Conservation (phyloP, 2,113 vertebrate genomes). For the Triplophysa siluroides region DNA sequence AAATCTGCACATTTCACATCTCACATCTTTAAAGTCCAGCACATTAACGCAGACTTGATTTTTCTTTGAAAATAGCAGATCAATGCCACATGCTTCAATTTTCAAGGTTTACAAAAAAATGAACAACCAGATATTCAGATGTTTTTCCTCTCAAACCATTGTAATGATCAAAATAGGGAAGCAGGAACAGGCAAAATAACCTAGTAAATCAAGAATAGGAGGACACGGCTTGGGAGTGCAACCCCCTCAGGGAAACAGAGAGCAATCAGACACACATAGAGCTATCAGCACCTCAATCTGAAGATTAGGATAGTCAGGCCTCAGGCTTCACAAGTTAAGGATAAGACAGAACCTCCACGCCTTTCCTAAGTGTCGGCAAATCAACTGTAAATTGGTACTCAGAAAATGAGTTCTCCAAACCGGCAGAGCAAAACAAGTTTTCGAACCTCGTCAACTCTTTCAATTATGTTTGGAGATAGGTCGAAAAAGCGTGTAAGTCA, state of each 20-base stretch:
- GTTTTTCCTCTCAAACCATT: neutral
- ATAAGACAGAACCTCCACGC: constrained; percentile 31
- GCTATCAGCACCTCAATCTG: constrained; percentile 54
- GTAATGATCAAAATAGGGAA: constrained; percentile 36
- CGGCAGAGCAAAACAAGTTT: constrained; percentile 13
- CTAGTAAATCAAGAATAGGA: constrained; percentile 39
- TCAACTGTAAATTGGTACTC: constrained; percentile 56
- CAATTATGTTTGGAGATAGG: constrained; percentile 50
- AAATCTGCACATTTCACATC: constrained; percentile 1
- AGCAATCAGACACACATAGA: constrained; percentile 49
- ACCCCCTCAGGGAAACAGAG: neutral
- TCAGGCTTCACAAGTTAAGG: constrained; percentile 25
- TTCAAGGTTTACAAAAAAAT: constrained; percentile 7
- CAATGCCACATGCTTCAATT: neutral
- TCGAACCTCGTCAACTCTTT: constrained; percentile 45
- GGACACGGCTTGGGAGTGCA: neutral
- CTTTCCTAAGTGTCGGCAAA: constrained; percentile 51
- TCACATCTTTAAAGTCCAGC: neutral
- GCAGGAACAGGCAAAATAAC: neutral
- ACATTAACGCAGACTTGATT: neutral
- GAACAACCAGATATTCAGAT: neutral
- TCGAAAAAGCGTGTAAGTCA: neutral
- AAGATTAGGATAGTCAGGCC: constrained; percentile 50
- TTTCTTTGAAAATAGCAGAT: constrained; percentile 12
- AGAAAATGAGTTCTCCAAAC: constrained; percentile 40